Evolutionary conservation across 2,888 invertebrate genomes (phyloP).

Genomic region (Morpho deidamia): DNA sequence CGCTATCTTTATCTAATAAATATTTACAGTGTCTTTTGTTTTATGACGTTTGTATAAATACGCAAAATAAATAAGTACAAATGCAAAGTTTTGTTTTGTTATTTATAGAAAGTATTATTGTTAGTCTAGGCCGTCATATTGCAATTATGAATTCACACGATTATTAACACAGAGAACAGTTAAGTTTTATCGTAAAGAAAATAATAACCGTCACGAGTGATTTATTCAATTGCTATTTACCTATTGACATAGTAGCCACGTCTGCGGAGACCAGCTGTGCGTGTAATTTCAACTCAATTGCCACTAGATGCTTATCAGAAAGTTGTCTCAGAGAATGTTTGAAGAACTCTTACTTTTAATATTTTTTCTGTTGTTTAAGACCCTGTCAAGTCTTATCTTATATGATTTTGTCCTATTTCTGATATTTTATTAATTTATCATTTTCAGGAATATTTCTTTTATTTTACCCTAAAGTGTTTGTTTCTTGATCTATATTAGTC

Average conservation of each 20-base stretch:
- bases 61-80: conserved; percentile 19
- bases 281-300: conserved; percentile 10
- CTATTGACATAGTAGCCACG: conserved; percentile 50
- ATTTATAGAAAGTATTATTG: conserved; percentile 24
- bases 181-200: conserved; percentile 54
- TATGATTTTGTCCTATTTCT: too few species aligned
- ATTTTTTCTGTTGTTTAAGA: conserved; percentile 8
- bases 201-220: conserved; percentile 49
- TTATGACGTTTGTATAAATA: conserved; percentile 13
- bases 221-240: conserved; percentile 60
- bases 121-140: conserved; percentile 17
- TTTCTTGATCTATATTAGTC: too few species aligned
- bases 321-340: conserved; percentile 5
- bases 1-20: background rate
- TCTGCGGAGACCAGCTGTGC: conserved; percentile 31
- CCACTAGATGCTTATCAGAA: conserved; percentile 11
- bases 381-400: background rate
- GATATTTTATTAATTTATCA: too few species aligned
- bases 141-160: conserved; percentile 56
- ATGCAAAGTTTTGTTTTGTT: conserved; percentile 19
- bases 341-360: conserved; percentile 5
- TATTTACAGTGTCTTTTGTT: conserved; percentile 17
- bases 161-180: conserved; percentile 52
- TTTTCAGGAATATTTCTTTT: too few species aligned
- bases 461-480: too few species aligned